Percentiles rank a stretch among this genome's conserved stretches.
These are phyloP conservation scores for Halcyon chelicuti DNA, from an alignment of 2,797 vertebrate species.

Conservation along the genomic window DNA sequence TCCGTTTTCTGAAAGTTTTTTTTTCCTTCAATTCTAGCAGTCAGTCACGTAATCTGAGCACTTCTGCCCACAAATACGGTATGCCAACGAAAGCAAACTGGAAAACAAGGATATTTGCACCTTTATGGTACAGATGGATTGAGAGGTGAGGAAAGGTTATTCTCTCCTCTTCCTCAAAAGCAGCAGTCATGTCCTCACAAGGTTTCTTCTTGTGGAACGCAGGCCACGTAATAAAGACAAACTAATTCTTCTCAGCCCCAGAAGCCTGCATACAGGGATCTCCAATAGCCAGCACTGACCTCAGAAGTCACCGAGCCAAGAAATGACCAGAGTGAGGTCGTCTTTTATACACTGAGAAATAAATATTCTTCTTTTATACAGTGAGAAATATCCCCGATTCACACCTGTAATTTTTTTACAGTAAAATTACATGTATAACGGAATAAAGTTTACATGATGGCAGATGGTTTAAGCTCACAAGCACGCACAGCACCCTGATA, in stretches of 20 bases:
- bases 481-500: accelerated
- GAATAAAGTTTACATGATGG: neutral
- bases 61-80: neutral
- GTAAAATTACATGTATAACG: neutral
- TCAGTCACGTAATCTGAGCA: neutral
- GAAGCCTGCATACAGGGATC: neutral
- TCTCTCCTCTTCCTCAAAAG: neutral
- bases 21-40: neutral
- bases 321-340: neutral
- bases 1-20: too few relatives aligned
- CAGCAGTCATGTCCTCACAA: neutral
- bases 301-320: neutral
- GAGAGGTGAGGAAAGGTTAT: neutral
- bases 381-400: neutral
- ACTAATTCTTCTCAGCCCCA: neutral
- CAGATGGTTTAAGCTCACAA: neutral
- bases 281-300: neutral
- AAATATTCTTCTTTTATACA: neutral
- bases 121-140: neutral
- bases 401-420: neutral
- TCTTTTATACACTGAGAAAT: neutral
- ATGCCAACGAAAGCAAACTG: neutral
- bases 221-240: neutral
- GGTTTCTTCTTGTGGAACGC: neutral
- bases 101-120: neutral